Conservation (phyloP, 2,113 vertebrate genomes). For the Osmerus eperlanus region DNA sequence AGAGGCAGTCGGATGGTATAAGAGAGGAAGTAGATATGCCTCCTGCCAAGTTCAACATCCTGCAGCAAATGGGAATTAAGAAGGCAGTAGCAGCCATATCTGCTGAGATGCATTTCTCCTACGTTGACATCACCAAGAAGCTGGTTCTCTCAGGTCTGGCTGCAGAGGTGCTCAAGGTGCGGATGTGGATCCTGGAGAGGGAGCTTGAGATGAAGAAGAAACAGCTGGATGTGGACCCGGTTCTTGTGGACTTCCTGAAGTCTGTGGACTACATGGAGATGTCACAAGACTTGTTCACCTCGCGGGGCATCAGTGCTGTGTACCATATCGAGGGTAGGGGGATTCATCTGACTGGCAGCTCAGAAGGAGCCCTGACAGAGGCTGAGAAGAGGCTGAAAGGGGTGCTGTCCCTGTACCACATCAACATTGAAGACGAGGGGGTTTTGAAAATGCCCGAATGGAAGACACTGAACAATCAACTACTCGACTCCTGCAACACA, state of each 20-base stretch:
- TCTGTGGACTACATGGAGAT: constrained; percentile 54
- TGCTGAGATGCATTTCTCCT: constrained; percentile 64
- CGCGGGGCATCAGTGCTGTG: constrained; percentile 67
- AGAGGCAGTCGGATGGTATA: constrained; percentile 63
- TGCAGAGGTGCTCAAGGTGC: constrained; percentile 67
- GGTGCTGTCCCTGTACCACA: constrained; percentile 40
- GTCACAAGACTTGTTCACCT: constrained; percentile 72
- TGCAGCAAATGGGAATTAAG: constrained; percentile 64
- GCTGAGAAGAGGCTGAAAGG: constrained; percentile 72
- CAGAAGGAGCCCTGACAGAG: constrained; percentile 54
- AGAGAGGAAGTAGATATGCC: constrained; percentile 56
- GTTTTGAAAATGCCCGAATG: constrained; percentile 64
- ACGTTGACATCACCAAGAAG: constrained; percentile 44
- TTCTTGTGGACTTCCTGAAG: constrained; percentile 71
- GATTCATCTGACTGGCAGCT: constrained; percentile 64
- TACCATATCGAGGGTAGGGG: constrained; percentile 59
- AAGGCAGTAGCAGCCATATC: constrained; percentile 38
- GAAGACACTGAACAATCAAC: constrained; percentile 46
- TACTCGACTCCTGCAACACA: constrained; percentile 49
- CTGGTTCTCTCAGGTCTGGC: constrained; percentile 70
- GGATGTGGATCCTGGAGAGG: constrained; percentile 72
- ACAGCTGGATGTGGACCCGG: constrained; percentile 39
- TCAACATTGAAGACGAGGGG: constrained; percentile 63
- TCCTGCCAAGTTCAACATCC: constrained; percentile 62
- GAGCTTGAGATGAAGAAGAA: constrained; percentile 50